Conservation (phyloP, 1,140 invertebrate genomes). For the Megathymus violae region DNA sequence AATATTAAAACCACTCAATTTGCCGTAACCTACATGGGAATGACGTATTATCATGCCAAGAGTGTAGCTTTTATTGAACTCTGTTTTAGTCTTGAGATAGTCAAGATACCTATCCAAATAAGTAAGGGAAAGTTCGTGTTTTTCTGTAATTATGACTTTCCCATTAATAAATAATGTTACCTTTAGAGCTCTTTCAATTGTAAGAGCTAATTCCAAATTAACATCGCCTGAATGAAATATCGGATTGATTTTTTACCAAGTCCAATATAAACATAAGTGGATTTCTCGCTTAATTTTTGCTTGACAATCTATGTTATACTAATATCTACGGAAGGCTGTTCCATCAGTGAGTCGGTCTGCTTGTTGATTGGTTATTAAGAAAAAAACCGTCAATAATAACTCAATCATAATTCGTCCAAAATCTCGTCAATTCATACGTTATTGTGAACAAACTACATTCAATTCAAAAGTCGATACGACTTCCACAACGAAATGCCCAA, state of each 20-base stretch:
- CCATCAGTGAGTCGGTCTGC: too few species aligned
- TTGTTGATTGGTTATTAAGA: too few species aligned
- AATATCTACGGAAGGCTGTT: too few species aligned
- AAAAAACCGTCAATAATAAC: too few species aligned
- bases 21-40: constrained; percentile 24
- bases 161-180: too few species aligned
- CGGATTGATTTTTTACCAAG: too few species aligned
- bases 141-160: not conserved
- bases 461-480: constrained; percentile 38
- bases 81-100: constrained; percentile 5
- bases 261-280: too few species aligned
- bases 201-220: too few species aligned
- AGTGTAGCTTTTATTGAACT: constrained; percentile 19
- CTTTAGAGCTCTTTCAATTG: too few species aligned
- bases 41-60: constrained; percentile 27
- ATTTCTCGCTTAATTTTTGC: too few species aligned
- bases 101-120: constrained; percentile 6
- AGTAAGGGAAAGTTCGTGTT: not conserved
- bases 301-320: too few species aligned
- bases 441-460: constrained; percentile 37
- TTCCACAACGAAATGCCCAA: constrained; percentile 38
- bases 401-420: constrained; percentile 4
- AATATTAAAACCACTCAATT: constrained; percentile 25
- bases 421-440: constrained; percentile 18
- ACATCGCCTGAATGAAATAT: too few species aligned